A percentile compares a stretch with the other conserved stretches of the same genome.
Conservation (phyloP, 2,888 invertebrate species). For the Nysson spinosus region DNA sequence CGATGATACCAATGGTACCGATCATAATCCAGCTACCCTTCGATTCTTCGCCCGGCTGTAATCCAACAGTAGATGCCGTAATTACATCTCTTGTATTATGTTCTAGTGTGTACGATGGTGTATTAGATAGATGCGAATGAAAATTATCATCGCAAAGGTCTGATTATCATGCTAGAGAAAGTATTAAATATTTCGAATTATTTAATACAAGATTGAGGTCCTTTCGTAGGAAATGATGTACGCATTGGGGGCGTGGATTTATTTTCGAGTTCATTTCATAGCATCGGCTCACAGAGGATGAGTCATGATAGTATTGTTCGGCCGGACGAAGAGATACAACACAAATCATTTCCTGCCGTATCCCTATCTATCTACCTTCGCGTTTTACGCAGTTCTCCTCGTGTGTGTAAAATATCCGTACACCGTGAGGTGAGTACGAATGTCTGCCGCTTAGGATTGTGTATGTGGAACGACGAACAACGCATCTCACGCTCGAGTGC, state of each 20-base stretch:
- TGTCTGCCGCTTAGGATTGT: conserved; percentile 36
- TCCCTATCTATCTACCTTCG: conserved; percentile 63
- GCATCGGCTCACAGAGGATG: conserved; percentile 66
- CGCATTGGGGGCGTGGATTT: conserved; percentile 57
- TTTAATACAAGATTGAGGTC: conserved; percentile 20
- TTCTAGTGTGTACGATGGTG: too few relatives aligned
- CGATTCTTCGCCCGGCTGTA: conserved; percentile 47
- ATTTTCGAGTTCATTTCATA: conserved; percentile 59
- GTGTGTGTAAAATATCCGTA: conserved; percentile 10
- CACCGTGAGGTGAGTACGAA: conserved; percentile 33
- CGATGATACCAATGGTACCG: conserved; percentile 67
- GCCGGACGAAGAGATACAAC: conserved; percentile 70
- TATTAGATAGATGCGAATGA: too few relatives aligned
- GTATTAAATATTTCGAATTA: conserved; percentile 3
- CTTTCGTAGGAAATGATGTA: conserved; percentile 37
- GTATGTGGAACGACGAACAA: conserved; percentile 61
- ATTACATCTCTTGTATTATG: conserved; percentile 45
- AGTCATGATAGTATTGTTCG: conserved; percentile 70
- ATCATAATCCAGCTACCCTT: conserved; percentile 59
- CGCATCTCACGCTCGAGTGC: conserved; percentile 69
- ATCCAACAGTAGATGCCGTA: conserved; percentile 57
- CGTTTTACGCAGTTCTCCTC: conserved; percentile 43
- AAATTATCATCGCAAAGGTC: neutral
- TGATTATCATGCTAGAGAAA: neutral
- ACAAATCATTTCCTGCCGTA: conserved; percentile 74